Base-by-base conservation (phyloP, 2,113 vertebrate genomes). In the Daboia siamensis region DNA sequence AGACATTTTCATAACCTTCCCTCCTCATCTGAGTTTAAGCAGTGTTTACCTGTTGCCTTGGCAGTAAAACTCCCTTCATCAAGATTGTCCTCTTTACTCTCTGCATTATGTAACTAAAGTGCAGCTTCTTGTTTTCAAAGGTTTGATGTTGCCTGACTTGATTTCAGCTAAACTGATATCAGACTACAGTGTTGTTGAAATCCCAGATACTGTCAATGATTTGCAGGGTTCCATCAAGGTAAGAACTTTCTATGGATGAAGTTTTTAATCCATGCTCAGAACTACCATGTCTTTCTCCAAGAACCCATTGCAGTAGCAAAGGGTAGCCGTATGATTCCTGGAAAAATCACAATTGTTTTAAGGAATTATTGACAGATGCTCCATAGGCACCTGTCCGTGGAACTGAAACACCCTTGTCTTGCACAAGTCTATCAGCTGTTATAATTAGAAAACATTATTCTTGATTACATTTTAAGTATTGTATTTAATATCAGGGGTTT, bases 81-180 rank as follows among this genome's bases (percentile, higher is more conserved):
- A 33, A 69, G 64, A 13, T 5, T 12, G 13, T 69, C 29, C 29
- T 69, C 74, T 80, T 80, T 80, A 20, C 21, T 80, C 17, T 80
- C 74, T 80, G 17, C 74, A 44, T 80, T 39, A 26, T 23, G 15
- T 85, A 24, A 86, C 15, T 93, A 44, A 52, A 93, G 13, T 26
- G 44, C 7, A 39, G 5, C 90, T 13, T 74, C 94, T 94, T 87
- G 91, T 96, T 80, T 95, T 92, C 91, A 26, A 94, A 99, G 99
- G 98, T 54, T 97, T 99, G 93, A 98, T 97, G 98, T 97, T 99
- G 44, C 97, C 97, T 92, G 97, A 98, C 2, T 97, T 99, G 94
- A 96, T 99, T 93, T 96, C 98, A 48, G 98, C 98, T 29, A 97
- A 98, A 4, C 96, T 99, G 59, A 98, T 99, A 94, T 99, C 98